These are phyloP conservation scores for Brachirus orientalis DNA, from an alignment of 2,113 vertebrate genomes.

Conservation along the genomic window DNA sequence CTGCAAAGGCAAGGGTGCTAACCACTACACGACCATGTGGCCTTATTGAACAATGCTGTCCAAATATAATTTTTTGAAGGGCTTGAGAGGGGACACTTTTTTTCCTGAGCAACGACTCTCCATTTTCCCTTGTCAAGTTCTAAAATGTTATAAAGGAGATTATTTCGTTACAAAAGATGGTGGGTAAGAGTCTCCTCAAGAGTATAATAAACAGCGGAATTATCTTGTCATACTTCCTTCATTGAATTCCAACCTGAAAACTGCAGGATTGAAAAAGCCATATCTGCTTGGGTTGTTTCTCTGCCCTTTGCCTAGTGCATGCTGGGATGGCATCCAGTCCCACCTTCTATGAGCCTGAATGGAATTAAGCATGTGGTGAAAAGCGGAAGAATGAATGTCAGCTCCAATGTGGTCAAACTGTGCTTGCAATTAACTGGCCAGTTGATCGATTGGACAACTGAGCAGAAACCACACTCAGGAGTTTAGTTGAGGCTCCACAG, in stretches of 20 bases:
- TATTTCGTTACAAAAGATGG: no score
- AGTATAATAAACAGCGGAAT: no score
- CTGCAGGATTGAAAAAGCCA: slow-evolving; percentile 34
- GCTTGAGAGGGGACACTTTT: no score
- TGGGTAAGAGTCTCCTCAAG: no score
- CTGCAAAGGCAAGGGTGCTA: no score
- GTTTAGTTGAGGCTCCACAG: slow-evolving; percentile 8
- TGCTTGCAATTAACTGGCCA: slow-evolving; percentile 31
- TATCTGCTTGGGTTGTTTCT: background rate
- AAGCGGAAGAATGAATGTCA: slow-evolving; percentile 51
- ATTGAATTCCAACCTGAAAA: slow-evolving; percentile 31
- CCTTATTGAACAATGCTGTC: no score
- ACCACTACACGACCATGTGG: no score
- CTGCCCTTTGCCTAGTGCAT: slow-evolving; percentile 18
- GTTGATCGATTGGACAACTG: slow-evolving; percentile 21
- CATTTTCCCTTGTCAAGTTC: no score
- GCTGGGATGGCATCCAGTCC: slow-evolving; percentile 21
- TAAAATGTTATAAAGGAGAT: no score
- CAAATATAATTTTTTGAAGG: no score
- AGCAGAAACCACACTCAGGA: slow-evolving; percentile 20
- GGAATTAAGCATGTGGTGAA: slow-evolving; percentile 41
- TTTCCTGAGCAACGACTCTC: no score
- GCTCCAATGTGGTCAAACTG: slow-evolving; percentile 35
- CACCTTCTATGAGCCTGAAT: slow-evolving; percentile 18
- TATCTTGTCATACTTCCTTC: slow-evolving; percentile 29